Base-by-base conservation (phyloP, 2,113 vertebrate genomes). In the Mungos mungo region DNA sequence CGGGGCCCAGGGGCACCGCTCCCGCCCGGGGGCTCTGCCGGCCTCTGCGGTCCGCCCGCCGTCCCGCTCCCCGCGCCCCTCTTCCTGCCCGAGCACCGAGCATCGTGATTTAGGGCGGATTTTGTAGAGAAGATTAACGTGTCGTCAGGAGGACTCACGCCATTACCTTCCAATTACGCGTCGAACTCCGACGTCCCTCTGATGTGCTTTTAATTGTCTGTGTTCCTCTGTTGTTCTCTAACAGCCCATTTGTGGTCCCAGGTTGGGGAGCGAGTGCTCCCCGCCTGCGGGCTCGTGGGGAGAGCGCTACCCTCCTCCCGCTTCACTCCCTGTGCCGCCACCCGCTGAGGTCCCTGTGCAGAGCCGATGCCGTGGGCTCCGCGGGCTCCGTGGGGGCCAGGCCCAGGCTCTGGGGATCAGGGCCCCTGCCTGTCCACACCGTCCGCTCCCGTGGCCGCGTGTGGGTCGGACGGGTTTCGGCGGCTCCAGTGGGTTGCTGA, bases 61-160 rank as follows among this genome's bases (percentile, higher is more conserved):
- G 29, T 29, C 7, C 66, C 66, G 16, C 8, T 7, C 33, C 33
- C 66, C 3, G 27, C 1, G 1, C 25, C 4, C 41, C 74, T 16
- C 0, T 29, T 31, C 74, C 25, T 1, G 1, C 8, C 6, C 25
- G 1, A 8, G 25, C 13, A 8, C 6, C 25, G 1, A 8, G 25
- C 13, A 8, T 2, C 41, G 23, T 14, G 25, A 18, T 29, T 16
- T 8, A 1, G 27, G 41, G 27, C 74, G 10, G 74, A 8, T 47
- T 47, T 15, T 5, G 74, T 31, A 12, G 41, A 16, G 74, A 47
- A 74, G 38, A 2, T 47, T 29, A 31, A 13, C 41, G 47, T 77
- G 74, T 77, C 41, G 3, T 9, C 2, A 77, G 41, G 69, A 47
- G 41, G 69, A 31, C 72, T 25, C 27, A 47, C 74, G 27, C 18